Evolutionary conservation across 2,888 invertebrate genomes (phyloP).

Genomic region (Metalampra italica): DNA sequence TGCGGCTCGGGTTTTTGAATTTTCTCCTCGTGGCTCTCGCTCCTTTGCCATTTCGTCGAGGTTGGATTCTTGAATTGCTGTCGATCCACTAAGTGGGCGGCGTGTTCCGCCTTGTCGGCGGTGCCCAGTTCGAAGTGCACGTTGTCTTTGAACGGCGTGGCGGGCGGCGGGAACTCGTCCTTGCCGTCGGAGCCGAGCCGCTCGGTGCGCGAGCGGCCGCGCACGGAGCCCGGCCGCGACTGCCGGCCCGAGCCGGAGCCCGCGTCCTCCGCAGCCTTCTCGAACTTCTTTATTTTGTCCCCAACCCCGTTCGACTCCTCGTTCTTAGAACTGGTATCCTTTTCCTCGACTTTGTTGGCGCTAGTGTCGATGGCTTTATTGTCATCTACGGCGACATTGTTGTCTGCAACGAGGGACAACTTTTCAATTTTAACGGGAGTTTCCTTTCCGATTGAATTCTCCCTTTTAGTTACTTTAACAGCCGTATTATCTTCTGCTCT

Average conservation of each 20-base stretch:
- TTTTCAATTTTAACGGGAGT: constrained; percentile 33
- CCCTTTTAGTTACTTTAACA: constrained; percentile 29
- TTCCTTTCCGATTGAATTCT: constrained; percentile 33
- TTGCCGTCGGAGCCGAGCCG: constrained; percentile 42
- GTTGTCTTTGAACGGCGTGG: constrained; percentile 55
- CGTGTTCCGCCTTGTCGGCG: constrained; percentile 20
- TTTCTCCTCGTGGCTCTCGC: constrained; percentile 39
- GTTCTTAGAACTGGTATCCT: constrained; percentile 13
- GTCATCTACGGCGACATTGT: background rate
- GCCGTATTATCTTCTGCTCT: constrained; percentile 22
- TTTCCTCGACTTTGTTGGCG: constrained; percentile 12
- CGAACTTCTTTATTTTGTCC: constrained; percentile 70
- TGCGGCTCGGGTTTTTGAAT: constrained; percentile 57
- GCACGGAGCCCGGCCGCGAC: constrained; percentile 59
- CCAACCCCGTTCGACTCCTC: constrained; percentile 70
- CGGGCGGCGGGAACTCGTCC: constrained; percentile 52
- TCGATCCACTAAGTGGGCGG: constrained; percentile 21
- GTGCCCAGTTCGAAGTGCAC: constrained; percentile 43
- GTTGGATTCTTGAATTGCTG: constrained; percentile 37
- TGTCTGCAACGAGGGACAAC: constrained; percentile 23
- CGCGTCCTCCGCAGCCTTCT: constrained; percentile 67
- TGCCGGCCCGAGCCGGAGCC: constrained; percentile 37
- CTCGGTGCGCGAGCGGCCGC: constrained; percentile 40
- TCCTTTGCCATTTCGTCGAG: constrained; percentile 47
- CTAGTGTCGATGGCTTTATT: background rate